These are phyloP conservation scores for Notothenia coriiceps DNA, from an alignment of 2,113 vertebrate species.

Conservation along the genomic window DNA sequence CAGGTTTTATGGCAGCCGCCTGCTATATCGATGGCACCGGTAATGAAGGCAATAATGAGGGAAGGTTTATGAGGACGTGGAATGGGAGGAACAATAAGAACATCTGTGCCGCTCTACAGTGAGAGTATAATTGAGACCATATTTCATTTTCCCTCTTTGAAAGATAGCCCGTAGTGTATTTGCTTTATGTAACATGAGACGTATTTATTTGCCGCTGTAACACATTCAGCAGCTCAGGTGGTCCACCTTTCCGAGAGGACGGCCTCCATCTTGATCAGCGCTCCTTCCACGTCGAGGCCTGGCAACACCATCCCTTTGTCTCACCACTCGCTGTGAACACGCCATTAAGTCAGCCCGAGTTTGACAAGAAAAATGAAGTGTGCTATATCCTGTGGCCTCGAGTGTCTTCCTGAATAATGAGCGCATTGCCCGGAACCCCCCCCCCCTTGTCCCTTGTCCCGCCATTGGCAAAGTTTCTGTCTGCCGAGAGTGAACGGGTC, in stretches of 20 bases:
- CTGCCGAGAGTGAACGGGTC: slow-evolving; percentile 45
- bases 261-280: slow-evolving; percentile 28
- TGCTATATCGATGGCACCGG: slow-evolving; percentile 61
- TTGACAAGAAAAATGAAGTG: slow-evolving; percentile 88
- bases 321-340: slow-evolving; percentile 75
- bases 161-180: slow-evolving; percentile 21
- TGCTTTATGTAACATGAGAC: slow-evolving; percentile 37
- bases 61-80: slow-evolving; percentile 62
- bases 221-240: slow-evolving; percentile 44
- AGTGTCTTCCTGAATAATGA: slow-evolving; percentile 87
- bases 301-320: slow-evolving; percentile 62
- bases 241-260: slow-evolving; percentile 29
- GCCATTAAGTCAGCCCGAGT: slow-evolving; percentile 74
- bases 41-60: slow-evolving; percentile 78
- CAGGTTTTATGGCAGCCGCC: slow-evolving; percentile 59
- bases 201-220: slow-evolving; percentile 46
- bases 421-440: slow-evolving; percentile 51
- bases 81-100: slow-evolving; percentile 67
- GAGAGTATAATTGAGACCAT: slow-evolving; percentile 60
- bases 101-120: slow-evolving; percentile 72
- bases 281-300: slow-evolving; percentile 41
- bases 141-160: slow-evolving; percentile 62
- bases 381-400: slow-evolving; percentile 80
- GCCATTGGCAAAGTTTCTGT: slow-evolving; percentile 66
- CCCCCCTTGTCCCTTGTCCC: slow-evolving; percentile 51